Base-by-base conservation (phyloP, 2,888 invertebrate species). In the Dinocampus coccinellae region DNA sequence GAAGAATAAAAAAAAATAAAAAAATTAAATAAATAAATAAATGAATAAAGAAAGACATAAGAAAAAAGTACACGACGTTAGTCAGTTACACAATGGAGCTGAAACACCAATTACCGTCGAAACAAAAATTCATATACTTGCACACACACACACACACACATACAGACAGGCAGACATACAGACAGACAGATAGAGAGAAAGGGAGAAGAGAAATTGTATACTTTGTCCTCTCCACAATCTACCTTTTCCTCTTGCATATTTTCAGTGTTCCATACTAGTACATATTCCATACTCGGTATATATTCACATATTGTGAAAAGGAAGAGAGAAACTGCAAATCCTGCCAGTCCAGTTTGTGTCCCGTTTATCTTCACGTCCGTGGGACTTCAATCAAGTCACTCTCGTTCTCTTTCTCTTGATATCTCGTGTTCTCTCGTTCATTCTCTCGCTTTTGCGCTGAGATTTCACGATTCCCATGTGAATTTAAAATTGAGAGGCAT, bases 61-160 rank as follows among this genome's bases (percentile, higher is more conserved):
- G 9, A 10, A 36, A 16, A 75, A 79, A 79, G 80, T 80, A 82
- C 79, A 79, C 76, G 75, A 73, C 80, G 79, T 78, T 80, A 64
- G 79, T 81, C 79, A 79, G 81, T 83, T 82, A 81, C 82, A 84
- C 84, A 83, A 83, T 84, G 82, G 82, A 76, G 65, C 70, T 53
- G 66, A 47, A 66, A 66, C 60, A 71, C 66, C 70, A 70, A 70
- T 70, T 70, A 70, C 65, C 65, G 60, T 65, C 64, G 33, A 65
- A 65, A 60, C 60, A 53, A 65, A 70, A 70, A 47, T 60, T 36
- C 57, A 64, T 65, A 22, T 16, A 55, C 55, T n/a, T n/a, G n/a
- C n/a, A n/a, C n/a, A n/a, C n/a, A n/a, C n/a, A n/a, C n/a, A n/a
- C n/a, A n/a, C n/a, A n/a, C n/a, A n/a, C n/a, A n/a, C n/a, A n/a